Base-by-base conservation (phyloP, 2,113 vertebrate species). In the Myxocyprinus asiaticus region DNA sequence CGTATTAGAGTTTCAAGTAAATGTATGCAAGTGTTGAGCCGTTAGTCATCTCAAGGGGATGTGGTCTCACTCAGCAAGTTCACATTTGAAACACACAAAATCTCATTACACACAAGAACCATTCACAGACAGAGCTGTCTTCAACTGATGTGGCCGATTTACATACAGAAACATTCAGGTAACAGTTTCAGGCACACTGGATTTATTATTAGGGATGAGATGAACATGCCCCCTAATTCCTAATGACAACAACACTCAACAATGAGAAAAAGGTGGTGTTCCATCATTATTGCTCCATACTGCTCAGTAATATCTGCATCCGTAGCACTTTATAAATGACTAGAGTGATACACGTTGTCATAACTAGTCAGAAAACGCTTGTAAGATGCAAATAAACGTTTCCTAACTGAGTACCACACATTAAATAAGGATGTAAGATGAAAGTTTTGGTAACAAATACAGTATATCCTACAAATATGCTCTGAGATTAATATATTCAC, bases 1-100 rank as follows among this genome's bases (percentile, higher is more conserved):
- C 62, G 12, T 82, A 82, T 86, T 85, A 76, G 71, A 63, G 76
- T 87, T 90, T 89, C 85, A 88, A 90, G 88, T 90, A 88, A 88
- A 75, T 71, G 78, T 82, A 81, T 83, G 81, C 81, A 75, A 83
- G 79, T 72, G 81, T 43, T 33, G 22, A 33, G 22, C 22, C 3
- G 22, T 33, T 33, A 33, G 22, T 33, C 22, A 33, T 33, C 22
- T 33, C 22, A 33, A 33, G 83, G 58, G 66, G 78, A 73, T 3
- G 50, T 66, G 67, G 74, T 72, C 81, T 77, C 80, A 61, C 76
- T 86, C 81, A 82, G 62, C 48, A 71, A 58, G 50, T 65, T 62
- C 53, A 58, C 15, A n/a, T 58, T n/a, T 7, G 6, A 42, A 58
- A 56, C 50, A 51, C 73, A 65, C 9, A n/a, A 22, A n/a, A 17